These are phyloP conservation scores for Trachymyrmex cornetzi DNA, from an alignment of 1,140 invertebrate genomes.

Conservation along the genomic window DNA sequence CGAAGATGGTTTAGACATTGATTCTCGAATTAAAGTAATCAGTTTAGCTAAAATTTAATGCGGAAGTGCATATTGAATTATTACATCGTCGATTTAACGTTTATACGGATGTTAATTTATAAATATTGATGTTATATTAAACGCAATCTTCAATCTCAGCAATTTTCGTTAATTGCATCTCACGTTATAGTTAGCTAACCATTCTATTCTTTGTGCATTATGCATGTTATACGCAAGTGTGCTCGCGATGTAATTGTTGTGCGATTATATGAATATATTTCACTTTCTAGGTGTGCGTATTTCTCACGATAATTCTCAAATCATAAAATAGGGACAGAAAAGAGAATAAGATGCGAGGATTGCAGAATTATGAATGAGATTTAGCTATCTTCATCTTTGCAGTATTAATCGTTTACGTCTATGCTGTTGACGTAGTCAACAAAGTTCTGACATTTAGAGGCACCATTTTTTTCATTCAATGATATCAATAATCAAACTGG, in stretches of 20 bases:
- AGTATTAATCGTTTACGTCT: not conserved
- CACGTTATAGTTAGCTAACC: not conserved
- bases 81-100: not conserved
- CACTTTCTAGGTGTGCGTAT: not conserved
- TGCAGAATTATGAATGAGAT: not conserved
- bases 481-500: constrained; percentile 20
- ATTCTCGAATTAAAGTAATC: not conserved
- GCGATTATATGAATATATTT: not conserved
- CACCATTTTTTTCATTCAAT: not conserved
- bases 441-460: not conserved
- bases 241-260: constrained; percentile 13
- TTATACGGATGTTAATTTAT: constrained; percentile 11
- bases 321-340: not conserved
- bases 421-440: not conserved
- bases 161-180: constrained; percentile 8
- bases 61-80: not conserved
- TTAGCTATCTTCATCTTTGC: not conserved
- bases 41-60: not conserved
- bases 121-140: constrained; percentile 18
- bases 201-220: not conserved
- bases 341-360: not conserved
- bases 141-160: not conserved
- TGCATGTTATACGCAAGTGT: not conserved
- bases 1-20: not conserved
- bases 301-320: not conserved